A percentile compares a stretch with the other conserved stretches of the same genome.
Conservation (phyloP, 2,888 invertebrate species). For the Julus scanicus region DNA sequence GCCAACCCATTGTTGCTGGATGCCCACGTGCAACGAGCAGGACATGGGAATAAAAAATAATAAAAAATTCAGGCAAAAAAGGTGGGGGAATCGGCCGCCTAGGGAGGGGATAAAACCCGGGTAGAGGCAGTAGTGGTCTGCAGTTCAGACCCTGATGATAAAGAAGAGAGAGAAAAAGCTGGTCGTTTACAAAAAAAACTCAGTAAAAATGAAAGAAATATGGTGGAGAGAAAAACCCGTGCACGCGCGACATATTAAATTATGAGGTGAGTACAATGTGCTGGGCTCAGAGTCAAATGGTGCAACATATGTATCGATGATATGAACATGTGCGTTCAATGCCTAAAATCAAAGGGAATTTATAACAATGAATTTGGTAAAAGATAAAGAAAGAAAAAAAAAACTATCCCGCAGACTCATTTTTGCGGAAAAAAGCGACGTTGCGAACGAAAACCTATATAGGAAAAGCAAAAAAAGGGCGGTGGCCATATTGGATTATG, state of each 20-base stretch:
- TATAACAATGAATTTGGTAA: background rate
- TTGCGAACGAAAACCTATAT: background rate
- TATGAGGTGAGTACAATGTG: slow-evolving; percentile 48
- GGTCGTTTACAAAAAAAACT: slow-evolving; percentile 25
- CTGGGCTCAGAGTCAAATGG: slow-evolving; percentile 46
- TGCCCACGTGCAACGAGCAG: slow-evolving; percentile 29
- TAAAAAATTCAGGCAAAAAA: background rate
- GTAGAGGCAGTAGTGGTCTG: slow-evolving; percentile 7
- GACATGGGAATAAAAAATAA: slow-evolving; percentile 39
- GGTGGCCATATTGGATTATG: background rate
- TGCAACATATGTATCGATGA: slow-evolving; percentile 39
- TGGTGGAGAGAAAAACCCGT: slow-evolving; percentile 45
- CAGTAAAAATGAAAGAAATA: slow-evolving; percentile 1
- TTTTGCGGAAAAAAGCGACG: slow-evolving; percentile 15
- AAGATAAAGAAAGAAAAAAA: background rate
- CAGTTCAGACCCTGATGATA: slow-evolving; percentile 5
- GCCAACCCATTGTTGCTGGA: slow-evolving; percentile 34
- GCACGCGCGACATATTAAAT: slow-evolving; percentile 51
- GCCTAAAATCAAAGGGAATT: slow-evolving; percentile 13
- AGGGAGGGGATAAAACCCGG: background rate
- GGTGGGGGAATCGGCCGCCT: slow-evolving; percentile 27
- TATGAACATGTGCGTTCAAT: slow-evolving; percentile 31
- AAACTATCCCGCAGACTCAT: background rate
- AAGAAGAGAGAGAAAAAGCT: slow-evolving; percentile 20
- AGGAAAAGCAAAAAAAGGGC: background rate